These are phyloP conservation scores for Galeopsomyia nigrocyanea DNA, from an alignment of 2,888 invertebrate species.

Conservation along the genomic window DNA sequence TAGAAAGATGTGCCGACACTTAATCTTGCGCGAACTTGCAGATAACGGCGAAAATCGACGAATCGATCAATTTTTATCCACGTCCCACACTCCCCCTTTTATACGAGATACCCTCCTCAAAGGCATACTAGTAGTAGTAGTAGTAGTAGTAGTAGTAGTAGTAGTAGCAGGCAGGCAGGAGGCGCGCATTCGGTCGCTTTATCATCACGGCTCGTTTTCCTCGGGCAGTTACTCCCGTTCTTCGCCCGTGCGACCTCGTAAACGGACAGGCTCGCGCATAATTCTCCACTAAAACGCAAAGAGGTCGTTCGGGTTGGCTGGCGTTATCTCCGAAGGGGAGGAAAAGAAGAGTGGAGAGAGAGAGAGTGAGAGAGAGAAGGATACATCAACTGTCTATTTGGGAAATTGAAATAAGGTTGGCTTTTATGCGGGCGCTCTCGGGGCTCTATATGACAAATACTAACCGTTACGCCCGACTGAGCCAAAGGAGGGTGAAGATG, in stretches of 20 bases:
- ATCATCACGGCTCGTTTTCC: slow-evolving; percentile 2
- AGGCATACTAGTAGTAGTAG: no score
- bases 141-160: no score
- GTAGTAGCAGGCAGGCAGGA: no score
- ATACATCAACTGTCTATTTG: slow-evolving; percentile 50
- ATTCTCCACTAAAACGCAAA: slow-evolving; percentile 64
- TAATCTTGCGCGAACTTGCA: slow-evolving; percentile 48
- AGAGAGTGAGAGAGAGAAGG: slow-evolving; percentile 14
- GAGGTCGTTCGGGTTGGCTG: slow-evolving; percentile 56
- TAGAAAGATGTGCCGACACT: slow-evolving; percentile 31
- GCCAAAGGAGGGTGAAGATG: not conserved
- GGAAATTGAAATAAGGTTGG: slow-evolving; percentile 53
- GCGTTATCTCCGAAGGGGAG: not conserved
- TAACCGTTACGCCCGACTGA: slow-evolving; percentile 14
- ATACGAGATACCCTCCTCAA: no score
- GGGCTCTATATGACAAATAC: slow-evolving; percentile 39
- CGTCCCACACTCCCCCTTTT: not conserved
- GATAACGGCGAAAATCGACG: no score
- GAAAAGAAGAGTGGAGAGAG: slow-evolving; percentile 8
- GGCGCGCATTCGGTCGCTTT: slow-evolving; percentile 9
- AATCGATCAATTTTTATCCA: no score
- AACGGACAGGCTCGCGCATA: slow-evolving; percentile 61
- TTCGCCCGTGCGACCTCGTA: slow-evolving; percentile 56
- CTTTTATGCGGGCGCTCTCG: slow-evolving; percentile 27
- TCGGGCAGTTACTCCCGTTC: slow-evolving; percentile 20